A percentile compares a stretch with the other conserved stretches of the same genome.
Conservation (phyloP, 2,797 vertebrate species). For the Phrynocephalus guinanensis region DNA sequence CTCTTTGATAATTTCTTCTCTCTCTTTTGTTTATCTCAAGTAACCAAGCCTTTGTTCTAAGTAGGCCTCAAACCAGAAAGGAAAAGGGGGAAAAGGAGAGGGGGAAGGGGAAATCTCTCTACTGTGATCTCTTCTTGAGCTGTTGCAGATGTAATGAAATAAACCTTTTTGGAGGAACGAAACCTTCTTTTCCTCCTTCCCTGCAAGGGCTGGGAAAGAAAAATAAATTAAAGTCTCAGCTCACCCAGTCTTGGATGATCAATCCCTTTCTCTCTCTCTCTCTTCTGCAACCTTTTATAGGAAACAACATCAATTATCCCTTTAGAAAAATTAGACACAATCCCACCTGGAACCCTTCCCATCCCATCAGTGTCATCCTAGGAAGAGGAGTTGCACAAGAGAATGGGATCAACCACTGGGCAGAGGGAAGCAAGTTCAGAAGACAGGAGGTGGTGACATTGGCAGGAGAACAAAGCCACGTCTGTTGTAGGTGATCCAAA, state of each 20-base stretch:
- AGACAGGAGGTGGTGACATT: not conserved
- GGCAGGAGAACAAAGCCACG: not conserved
- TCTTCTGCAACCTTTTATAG: constrained; percentile 27
- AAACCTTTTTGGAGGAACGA: constrained; percentile 70
- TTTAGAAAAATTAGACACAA: not conserved
- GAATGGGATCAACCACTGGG: not conserved
- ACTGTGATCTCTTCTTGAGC: constrained; percentile 68
- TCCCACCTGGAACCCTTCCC: not conserved
- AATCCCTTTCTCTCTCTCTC: not conserved
- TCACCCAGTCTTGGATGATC: not conserved
- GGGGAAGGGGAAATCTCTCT: constrained; percentile 7
- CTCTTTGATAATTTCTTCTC: constrained; percentile 65
- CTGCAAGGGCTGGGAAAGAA: constrained; percentile 68
- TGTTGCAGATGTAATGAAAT: constrained; percentile 71
- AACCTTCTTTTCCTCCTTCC: constrained; percentile 71
- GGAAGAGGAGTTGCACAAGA: not conserved
- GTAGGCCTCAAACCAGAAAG: constrained; percentile 68
- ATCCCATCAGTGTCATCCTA: not conserved
- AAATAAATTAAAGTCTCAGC: constrained; percentile 69
- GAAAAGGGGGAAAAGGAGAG: not conserved
- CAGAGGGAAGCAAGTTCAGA: not conserved
- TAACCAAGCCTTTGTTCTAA: constrained; percentile 70
- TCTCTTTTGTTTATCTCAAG: constrained; percentile 73
- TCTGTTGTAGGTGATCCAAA: not conserved
- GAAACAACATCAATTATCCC: constrained; percentile 6